Base-by-base conservation (phyloP, 2,797 vertebrate genomes). In the Carduelis carduelis region DNA sequence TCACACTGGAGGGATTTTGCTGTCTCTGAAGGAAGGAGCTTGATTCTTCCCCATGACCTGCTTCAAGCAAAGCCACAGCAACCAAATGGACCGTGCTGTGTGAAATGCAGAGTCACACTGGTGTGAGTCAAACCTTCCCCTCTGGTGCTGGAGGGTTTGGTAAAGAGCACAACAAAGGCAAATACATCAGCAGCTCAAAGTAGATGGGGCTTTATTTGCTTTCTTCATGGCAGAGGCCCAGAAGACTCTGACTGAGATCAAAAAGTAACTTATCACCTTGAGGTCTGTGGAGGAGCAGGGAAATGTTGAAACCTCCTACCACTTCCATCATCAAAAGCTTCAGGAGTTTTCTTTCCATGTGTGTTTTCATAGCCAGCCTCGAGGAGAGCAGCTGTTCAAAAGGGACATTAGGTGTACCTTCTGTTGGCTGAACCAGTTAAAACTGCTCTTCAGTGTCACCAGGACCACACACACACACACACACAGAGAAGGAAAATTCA, bases 21-120 rank as follows among this genome's bases (percentile, higher is more conserved):
- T 21, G 47, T n/a, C 57, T 88, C 65, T 56, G 59, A 88, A 91
- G 24, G 59, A 93, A 83, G 32, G 32, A 93, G 24, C 12, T 91
- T 83, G 47, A 66, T 82, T 90, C 55, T 93, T 94, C 76, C 70
- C 44, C 75, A 34, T 65, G 91, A 93, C 60, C 86, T 87, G 44
- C 76, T 91, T 77, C 68, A n/a, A 92, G 88, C 56, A 90, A 91
- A 96, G 77, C 64, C 70, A 35, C 59, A 56, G 52, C 63, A 64
- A 23, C 66, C 46, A 90, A 94, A 85, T 24, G 86, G 88, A 60
- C 68, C 2, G 0, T 52, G 68, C 83, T 77, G 49, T 30, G 68
- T 55, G 78, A 89, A 90, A 65, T 0, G 3, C 66, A 75, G 74
- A 85, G 75, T 80, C 86, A 89, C 52, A 8, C 39, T 70, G 50